Conservation (phyloP, 2,797 vertebrate species). For the Leptoclinus maculatus region DNA sequence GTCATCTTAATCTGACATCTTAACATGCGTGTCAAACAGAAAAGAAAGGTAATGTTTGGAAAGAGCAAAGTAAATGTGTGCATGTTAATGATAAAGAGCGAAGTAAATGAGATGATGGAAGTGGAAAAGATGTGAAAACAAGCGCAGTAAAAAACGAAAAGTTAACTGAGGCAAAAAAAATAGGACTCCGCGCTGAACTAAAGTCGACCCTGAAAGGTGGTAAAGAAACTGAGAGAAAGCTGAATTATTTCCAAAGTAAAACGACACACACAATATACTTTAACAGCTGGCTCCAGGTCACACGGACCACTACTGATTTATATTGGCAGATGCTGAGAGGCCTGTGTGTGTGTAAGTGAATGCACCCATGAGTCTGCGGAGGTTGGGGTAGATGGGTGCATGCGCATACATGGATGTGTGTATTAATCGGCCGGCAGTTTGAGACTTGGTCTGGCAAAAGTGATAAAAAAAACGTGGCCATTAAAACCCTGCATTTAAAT, state of each 20-base stretch:
- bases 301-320: slow-evolving; percentile 46
- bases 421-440: slow-evolving; percentile 54
- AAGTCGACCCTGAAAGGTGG: slow-evolving; percentile 18
- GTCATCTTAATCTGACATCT: background rate
- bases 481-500: slow-evolving; percentile 68
- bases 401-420: slow-evolving; percentile 6
- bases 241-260: slow-evolving; percentile 44
- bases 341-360: background rate
- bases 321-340: slow-evolving; percentile 49
- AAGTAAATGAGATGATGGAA: slow-evolving; percentile 9
- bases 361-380: background rate
- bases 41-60: background rate
- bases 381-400: background rate
- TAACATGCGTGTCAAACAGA: background rate
- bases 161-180: slow-evolving; percentile 20
- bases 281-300: slow-evolving; percentile 46
- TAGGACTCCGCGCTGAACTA: slow-evolving; percentile 25
- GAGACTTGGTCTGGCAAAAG: slow-evolving; percentile 52
- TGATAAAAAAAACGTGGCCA: slow-evolving; percentile 59
- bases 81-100: background rate
- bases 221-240: slow-evolving; percentile 22
- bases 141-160: background rate
- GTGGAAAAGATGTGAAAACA: background rate
- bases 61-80: background rate
- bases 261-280: slow-evolving; percentile 47